phyloP scores from a whole-genome alignment of 2,888 invertebrate species.

The Phlogophora meticulosa region DNA sequence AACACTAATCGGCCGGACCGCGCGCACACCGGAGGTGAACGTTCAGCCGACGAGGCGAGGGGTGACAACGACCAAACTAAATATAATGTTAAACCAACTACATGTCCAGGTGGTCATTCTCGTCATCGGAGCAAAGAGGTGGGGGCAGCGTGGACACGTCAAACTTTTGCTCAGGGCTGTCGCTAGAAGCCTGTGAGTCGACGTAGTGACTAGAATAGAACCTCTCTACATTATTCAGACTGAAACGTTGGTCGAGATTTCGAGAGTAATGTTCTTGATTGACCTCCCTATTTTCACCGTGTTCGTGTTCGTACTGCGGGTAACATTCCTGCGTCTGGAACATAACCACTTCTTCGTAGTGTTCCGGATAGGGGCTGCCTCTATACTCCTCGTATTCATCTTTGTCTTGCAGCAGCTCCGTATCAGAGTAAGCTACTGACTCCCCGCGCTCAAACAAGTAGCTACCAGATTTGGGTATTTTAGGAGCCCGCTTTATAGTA shows the following conservation, averaged over 20 bases:
- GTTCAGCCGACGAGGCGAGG: constrained; percentile 71
- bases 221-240: constrained; percentile 87
- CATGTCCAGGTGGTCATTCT: constrained; percentile 89
- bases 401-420: constrained; percentile 85
- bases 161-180: constrained; percentile 94
- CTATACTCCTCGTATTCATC: constrained; percentile 87
- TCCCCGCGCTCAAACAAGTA: constrained; percentile 86
- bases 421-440: constrained; percentile 87
- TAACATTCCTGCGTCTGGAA: constrained; percentile 88
- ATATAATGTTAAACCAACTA: constrained; percentile 60
- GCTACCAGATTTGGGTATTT: constrained; percentile 84
- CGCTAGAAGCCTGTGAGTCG: constrained; percentile 92
- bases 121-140: constrained; percentile 94
- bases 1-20: constrained; percentile 72
- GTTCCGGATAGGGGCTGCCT: constrained; percentile 88
- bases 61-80: constrained; percentile 73
- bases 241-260: constrained; percentile 88
- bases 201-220: constrained; percentile 90
- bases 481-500: constrained; percentile 89
- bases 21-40: constrained; percentile 73
- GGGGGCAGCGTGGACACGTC: constrained; percentile 95
- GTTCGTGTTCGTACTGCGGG: constrained; percentile 85
- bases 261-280: constrained; percentile 80
- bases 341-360: constrained; percentile 85
- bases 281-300: constrained; percentile 72